Percentiles rank a stretch among this genome's conserved stretches.
phyloP scores from a whole-genome alignment of 2,888 invertebrate genomes.

The Lottia gigantea region DNA sequence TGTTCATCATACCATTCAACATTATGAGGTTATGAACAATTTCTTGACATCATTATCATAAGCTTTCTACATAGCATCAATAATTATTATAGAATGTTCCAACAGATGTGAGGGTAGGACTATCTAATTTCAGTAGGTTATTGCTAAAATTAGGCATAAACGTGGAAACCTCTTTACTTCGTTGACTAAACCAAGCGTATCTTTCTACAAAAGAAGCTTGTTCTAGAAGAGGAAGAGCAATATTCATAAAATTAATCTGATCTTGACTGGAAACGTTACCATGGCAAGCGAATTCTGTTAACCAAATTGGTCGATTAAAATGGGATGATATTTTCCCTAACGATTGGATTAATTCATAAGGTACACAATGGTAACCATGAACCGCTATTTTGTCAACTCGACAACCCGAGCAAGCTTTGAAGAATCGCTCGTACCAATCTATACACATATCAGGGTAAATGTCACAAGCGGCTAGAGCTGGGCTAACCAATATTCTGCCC shows the following conservation, averaged over 20 bases:
- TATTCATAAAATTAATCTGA: constrained; percentile 23
- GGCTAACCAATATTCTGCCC: constrained; percentile 11
- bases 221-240: constrained; percentile 26
- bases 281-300: constrained; percentile 31
- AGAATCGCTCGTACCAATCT: constrained; percentile 15
- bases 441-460: constrained; percentile 1
- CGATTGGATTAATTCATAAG: constrained; percentile 8
- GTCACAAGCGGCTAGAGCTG: constrained; percentile 13
- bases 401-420: constrained; percentile 10
- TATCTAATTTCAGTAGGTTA: constrained; percentile 28
- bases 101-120: constrained; percentile 24
- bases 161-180: constrained; percentile 14
- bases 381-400: constrained; percentile 14
- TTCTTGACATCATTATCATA: background rate
- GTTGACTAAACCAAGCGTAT: constrained; percentile 29
- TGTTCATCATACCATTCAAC: no score
- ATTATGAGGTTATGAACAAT: no score
- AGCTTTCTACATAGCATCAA: no score
- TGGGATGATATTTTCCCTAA: constrained; percentile 17
- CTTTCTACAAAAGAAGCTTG: constrained; percentile 26
- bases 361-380: constrained; percentile 15
- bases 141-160: constrained; percentile 21
- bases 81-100: constrained; percentile 35
- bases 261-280: constrained; percentile 4
- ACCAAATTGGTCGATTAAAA: constrained; percentile 27